phyloP scores from a whole-genome alignment of 2,113 vertebrate genomes.

The Silurus asotus region DNA sequence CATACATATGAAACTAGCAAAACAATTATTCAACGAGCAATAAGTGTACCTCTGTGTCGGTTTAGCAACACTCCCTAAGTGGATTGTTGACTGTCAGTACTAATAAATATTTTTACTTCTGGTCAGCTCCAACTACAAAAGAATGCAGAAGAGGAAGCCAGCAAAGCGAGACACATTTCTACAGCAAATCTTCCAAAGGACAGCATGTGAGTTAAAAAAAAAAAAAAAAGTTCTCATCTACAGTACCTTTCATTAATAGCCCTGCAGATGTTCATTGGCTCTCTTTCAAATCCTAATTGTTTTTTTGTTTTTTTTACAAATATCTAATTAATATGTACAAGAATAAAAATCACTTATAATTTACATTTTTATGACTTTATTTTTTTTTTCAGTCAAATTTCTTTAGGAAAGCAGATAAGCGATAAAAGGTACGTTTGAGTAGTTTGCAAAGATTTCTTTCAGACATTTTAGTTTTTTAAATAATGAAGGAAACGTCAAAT shows the following conservation, averaged over 20 bases:
- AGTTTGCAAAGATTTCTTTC: not conserved
- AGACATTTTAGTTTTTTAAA: not conserved
- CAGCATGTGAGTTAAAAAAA: constrained; percentile 54
- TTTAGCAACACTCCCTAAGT: not conserved
- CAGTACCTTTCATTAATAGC: not conserved
- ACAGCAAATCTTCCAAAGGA: constrained; percentile 70
- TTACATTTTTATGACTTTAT: not conserved
- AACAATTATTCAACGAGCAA: not conserved
- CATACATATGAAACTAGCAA: not conserved
- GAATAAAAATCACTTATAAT: not conserved
- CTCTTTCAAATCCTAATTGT: not conserved
- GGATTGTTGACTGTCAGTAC: constrained; percentile 5
- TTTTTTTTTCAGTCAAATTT: constrained; percentile 57
- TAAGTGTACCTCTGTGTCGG: not conserved
- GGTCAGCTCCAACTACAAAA: constrained; percentile 54
- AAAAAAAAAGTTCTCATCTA: not conserved
- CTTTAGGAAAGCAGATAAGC: constrained; percentile 62
- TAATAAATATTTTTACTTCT: constrained; percentile 25
- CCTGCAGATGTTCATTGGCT: not conserved
- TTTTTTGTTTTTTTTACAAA: no score
- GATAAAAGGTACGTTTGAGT: constrained; percentile 53
- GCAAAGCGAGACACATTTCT: constrained; percentile 57
- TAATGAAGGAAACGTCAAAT: not conserved
- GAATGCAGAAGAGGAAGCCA: constrained; percentile 54
- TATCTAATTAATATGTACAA: constrained; percentile 19